Conservation (phyloP, 2,113 vertebrate genomes). For the Ovis aries region DNA sequence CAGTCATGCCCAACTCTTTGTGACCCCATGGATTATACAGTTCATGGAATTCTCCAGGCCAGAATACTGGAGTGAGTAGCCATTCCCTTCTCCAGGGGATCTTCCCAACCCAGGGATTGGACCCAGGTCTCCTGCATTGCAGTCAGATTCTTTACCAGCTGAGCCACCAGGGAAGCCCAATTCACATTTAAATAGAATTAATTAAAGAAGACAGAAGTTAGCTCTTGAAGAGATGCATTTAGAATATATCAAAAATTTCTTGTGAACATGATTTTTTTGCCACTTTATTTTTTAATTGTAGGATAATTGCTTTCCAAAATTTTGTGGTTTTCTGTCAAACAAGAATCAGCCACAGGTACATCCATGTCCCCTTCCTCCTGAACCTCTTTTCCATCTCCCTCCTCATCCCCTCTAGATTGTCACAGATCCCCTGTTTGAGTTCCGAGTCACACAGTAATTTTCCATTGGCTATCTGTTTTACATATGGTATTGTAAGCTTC, state of each 20-base stretch:
- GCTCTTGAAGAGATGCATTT: neutral
- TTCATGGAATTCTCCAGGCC: neutral
- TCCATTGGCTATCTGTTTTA: neutral
- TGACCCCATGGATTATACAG: neutral
- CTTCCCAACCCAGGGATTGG: neutral
- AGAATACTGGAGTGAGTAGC: neutral
- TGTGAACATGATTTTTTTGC: neutral
- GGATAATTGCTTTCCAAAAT: neutral
- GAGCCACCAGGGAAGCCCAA: neutral
- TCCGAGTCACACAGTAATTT: neutral
- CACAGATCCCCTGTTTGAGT: neutral
- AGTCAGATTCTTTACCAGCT: neutral
- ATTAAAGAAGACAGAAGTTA: neutral
- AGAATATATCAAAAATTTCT: neutral
- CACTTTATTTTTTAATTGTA: neutral
- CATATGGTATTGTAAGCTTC: neutral
- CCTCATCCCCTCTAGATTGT: neutral
- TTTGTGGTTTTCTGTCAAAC: neutral
- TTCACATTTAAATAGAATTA: neutral
- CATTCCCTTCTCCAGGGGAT: neutral
- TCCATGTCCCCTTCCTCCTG: neutral
- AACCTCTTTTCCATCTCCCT: neutral
- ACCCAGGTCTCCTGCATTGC: neutral
- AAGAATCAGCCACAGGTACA: neutral
- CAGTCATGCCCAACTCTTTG: neutral